Evolutionary conservation across 2,888 invertebrate species (phyloP).

Genomic region (Watsonalla binaria): DNA sequence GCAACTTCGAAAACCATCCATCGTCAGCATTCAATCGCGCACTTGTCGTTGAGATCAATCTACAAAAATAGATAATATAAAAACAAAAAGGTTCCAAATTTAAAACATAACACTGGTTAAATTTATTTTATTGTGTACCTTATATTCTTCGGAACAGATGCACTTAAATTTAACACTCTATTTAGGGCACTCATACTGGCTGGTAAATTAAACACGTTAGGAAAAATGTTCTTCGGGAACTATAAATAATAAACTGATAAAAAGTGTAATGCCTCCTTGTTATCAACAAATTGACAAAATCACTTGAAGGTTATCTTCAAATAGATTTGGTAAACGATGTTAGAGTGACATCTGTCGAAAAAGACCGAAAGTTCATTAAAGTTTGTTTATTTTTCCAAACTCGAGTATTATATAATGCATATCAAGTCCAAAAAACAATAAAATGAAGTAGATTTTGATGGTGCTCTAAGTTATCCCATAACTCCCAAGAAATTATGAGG

Average conservation of each 20-base stretch:
- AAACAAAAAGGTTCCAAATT: constrained; percentile 34
- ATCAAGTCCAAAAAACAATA: too few species aligned
- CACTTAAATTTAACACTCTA: constrained; percentile 52
- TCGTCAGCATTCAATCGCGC: constrained; percentile 73
- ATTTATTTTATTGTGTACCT: constrained; percentile 39
- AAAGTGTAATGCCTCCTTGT: constrained; percentile 43
- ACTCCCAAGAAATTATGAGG: too few species aligned
- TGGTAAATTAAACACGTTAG: constrained; percentile 21
- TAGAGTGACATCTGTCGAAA: constrained; percentile 50
- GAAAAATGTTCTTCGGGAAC: constrained; percentile 19
- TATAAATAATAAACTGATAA: constrained; percentile 32
- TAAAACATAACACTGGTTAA: constrained; percentile 28
- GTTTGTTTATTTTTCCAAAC: background rate
- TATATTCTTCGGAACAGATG: constrained; percentile 53
- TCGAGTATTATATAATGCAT: too few species aligned
- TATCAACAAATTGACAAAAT: constrained; percentile 73
- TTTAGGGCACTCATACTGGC: constrained; percentile 62
- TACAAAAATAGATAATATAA: constrained; percentile 47
- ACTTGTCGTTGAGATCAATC: constrained; percentile 62
- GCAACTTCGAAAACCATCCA: constrained; percentile 92
- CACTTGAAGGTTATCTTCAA: constrained; percentile 76
- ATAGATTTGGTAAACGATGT: constrained; percentile 44
- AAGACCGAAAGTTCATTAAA: constrained; percentile 21
- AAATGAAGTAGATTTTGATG: too few species aligned
- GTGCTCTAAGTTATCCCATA: too few species aligned